phyloP scores from a whole-genome alignment of 1,140 invertebrate genomes.

The Cherax destructor region DNA sequence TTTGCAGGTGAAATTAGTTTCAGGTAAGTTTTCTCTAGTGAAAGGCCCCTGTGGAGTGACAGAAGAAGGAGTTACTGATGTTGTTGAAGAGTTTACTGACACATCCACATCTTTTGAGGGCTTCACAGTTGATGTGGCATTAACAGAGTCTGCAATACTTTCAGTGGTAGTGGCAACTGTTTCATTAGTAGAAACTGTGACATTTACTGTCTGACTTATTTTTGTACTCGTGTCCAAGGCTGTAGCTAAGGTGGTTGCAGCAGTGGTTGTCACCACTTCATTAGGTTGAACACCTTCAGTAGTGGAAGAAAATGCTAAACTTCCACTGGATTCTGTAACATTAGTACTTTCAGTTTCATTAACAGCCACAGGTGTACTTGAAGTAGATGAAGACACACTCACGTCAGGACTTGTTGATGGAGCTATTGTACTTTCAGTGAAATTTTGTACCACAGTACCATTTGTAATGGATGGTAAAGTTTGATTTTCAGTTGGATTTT shows the following conservation, averaged over 20 bases:
- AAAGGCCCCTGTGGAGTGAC: constrained; percentile 15
- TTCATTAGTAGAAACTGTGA: neutral
- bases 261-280: neutral
- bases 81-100: neutral
- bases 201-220: neutral
- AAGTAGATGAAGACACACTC: neutral
- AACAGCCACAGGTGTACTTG: neutral
- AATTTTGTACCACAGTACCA: neutral
- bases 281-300: neutral
- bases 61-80: neutral
- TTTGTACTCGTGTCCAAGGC: neutral
- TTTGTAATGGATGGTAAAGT: neutral
- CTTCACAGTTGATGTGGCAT: constrained; percentile 37
- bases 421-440: neutral
- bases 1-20: constrained; percentile 78
- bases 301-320: neutral
- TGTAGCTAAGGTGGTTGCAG: constrained; percentile 1
- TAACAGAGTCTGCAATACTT: neutral
- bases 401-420: neutral
- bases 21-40: constrained; percentile 54
- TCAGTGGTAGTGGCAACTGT: constrained; percentile 7
- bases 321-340: constrained; percentile 15
- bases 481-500: neutral
- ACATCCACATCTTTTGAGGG: neutral
- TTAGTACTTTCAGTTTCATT: neutral